Evolutionary conservation across 1,140 invertebrate species (phyloP), one percentile per base, ranked within the genome.

Genomic region (Aphelinus atriplicis): DNA sequence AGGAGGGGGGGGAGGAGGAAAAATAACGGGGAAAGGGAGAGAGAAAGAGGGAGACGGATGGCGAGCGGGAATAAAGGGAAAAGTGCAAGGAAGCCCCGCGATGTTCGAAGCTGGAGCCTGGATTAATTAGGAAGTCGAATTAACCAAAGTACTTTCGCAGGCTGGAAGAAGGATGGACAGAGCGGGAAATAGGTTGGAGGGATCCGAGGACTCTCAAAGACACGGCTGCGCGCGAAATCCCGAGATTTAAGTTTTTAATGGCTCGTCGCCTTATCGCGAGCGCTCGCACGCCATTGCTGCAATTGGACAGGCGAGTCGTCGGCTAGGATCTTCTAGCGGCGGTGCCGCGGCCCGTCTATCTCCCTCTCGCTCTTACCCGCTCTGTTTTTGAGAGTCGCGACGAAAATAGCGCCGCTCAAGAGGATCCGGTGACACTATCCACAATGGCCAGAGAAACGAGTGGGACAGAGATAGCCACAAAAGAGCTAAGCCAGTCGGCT

Each of bases 241-340:
- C 58, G 63, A 76, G 70, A 78, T 80, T 81, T 77, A 81, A 82
- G 77, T 82, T 80, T 82, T 81, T 81, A 82, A 82, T 81, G 77
- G 78, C 73, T 72, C 77, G 71, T 65, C 77, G 80, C 72, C 78
- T 78, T 80, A 80, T 81, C 71, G 55, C 66, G 43, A 43, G 26
- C 26, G 26, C 26, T 26, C 26, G 69, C 73, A 45, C 64, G 46
- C 46, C 73, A 26, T 26, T 26, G 26, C 26, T 26, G 77, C 71
- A 76, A 78, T 76, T 78, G 79, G 71, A 78, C 65, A 60, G 62
- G 26, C 58, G 51, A 74, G n/a, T 68, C 68, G 65, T 51, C 48
- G 47, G 48, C 43, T 57, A 26, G 26, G 26, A 26, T 26, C 26
- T 26, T 26, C 26, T 26, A 26, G 26, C 26, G 26, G 26, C 26